Evolutionary conservation across 1,140 invertebrate species (phyloP).

Genomic region (Conopomorpha cramerella): DNA sequence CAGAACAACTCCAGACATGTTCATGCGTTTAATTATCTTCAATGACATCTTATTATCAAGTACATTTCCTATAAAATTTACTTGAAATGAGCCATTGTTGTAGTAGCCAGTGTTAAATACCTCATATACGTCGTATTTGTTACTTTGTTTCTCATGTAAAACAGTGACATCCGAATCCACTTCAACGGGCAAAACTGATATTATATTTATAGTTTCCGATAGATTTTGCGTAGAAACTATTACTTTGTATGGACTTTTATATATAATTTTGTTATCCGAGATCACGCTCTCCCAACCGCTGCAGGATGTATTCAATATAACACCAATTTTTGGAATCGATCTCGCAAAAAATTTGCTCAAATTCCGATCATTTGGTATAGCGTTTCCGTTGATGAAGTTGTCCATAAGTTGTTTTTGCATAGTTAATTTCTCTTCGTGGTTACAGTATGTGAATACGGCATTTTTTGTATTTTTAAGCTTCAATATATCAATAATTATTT

Average conservation of each 20-base stretch:
- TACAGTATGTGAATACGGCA: too few species aligned
- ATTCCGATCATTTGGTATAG: too few species aligned
- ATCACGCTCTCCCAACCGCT: slow-evolving; percentile 15
- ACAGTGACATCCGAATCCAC: slow-evolving; percentile 28
- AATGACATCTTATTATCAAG: slow-evolving; percentile 13
- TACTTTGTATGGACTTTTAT: slow-evolving; percentile 13
- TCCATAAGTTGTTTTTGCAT: too few species aligned
- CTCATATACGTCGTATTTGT: slow-evolving; percentile 18
- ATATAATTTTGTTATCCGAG: slow-evolving; percentile 4
- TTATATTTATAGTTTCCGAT: slow-evolving; percentile 5
- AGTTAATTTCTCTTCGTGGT: too few species aligned
- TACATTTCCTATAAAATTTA: slow-evolving; percentile 17
- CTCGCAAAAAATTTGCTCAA: slow-evolving; percentile 2
- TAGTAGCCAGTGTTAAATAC: slow-evolving; percentile 24
- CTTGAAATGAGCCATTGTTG: slow-evolving; percentile 17
- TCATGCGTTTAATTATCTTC: slow-evolving; percentile 8
- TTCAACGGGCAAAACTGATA: slow-evolving; percentile 21
- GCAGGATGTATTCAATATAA: slow-evolving; percentile 24
- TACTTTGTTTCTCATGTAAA: slow-evolving; percentile 6
- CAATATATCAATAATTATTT: too few species aligned
- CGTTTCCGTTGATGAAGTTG: too few species aligned
- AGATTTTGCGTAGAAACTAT: slow-evolving; percentile 18
- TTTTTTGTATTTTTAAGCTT: too few species aligned
- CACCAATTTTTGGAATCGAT: slow-evolving; percentile 12
- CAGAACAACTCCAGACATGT: slow-evolving; percentile 31